Conservation (phyloP, 1,140 invertebrate genomes). For the Atopsyche davidsoni region DNA sequence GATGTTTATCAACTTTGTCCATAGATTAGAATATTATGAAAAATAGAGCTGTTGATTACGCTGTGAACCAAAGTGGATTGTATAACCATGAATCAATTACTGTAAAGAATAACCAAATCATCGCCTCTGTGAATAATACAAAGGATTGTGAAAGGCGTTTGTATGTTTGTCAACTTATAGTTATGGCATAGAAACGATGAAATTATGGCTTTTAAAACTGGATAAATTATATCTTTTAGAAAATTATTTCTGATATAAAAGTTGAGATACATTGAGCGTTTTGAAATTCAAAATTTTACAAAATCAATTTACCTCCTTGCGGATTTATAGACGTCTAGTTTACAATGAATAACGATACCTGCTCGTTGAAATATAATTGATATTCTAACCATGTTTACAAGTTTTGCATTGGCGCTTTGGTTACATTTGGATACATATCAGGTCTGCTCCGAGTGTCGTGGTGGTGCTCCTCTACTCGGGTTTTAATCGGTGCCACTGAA, state of each 20-base stretch:
- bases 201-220: neutral
- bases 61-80: no score
- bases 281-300: neutral
- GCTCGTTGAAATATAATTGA: neutral
- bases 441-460: neutral
- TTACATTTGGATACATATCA: neutral
- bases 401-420: neutral
- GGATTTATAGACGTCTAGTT: neutral
- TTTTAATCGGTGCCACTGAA: constrained; percentile 87
- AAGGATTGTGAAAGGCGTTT: no score
- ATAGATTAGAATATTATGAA: constrained; percentile 9
- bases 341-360: constrained; percentile 1
- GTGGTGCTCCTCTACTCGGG: constrained; percentile 60
- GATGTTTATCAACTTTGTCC: constrained; percentile 6
- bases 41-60: no score
- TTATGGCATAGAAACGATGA: neutral
- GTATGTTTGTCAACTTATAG: constrained; percentile 1
- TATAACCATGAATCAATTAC: no score
- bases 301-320: neutral
- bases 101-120: no score
- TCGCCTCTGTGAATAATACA: no score
- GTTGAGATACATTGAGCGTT: no score
- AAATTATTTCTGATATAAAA: constrained; percentile 5
- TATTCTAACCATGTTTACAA: neutral
- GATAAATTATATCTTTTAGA: neutral